phyloP scores from a whole-genome alignment of 2,888 invertebrate genomes.

The Lucinisca nassula region DNA sequence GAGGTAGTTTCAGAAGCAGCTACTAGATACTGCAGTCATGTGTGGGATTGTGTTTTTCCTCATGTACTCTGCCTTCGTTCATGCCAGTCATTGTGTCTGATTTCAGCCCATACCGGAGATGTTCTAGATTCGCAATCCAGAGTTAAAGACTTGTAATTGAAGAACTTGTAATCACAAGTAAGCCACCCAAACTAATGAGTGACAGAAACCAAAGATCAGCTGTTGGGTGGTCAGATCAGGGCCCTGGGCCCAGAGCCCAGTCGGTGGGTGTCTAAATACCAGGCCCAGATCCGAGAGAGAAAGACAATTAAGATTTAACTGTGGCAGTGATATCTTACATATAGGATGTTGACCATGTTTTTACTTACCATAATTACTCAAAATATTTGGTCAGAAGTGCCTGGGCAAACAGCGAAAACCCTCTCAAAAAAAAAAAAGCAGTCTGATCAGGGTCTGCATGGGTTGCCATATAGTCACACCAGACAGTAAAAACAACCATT shows the following conservation, averaged over 20 bases:
- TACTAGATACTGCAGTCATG: too few relatives aligned
- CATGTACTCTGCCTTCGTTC: too few relatives aligned
- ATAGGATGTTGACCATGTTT: too few relatives aligned
- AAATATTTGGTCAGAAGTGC: too few relatives aligned
- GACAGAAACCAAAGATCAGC: background rate
- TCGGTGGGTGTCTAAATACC: background rate
- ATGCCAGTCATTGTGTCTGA: background rate
- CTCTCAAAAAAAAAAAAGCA: too few relatives aligned
- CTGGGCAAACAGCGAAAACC: too few relatives aligned
- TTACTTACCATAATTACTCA: too few relatives aligned
- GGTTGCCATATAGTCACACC: too few relatives aligned
- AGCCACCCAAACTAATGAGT: background rate
- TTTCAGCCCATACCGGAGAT: slow-evolving; percentile 13
- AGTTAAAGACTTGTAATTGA: background rate
- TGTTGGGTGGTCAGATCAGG: background rate
- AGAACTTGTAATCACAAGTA: background rate
- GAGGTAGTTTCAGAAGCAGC: too few relatives aligned
- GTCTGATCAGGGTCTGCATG: too few relatives aligned
- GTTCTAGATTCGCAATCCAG: slow-evolving; percentile 4
- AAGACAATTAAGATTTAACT: background rate
- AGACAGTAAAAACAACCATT: too few relatives aligned
- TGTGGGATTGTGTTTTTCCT: too few relatives aligned
- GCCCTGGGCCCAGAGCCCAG: background rate
- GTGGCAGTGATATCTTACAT: background rate
- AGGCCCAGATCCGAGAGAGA: background rate